Conservation (phyloP, 1,140 invertebrate species). For the Diorhabda elongata region DNA sequence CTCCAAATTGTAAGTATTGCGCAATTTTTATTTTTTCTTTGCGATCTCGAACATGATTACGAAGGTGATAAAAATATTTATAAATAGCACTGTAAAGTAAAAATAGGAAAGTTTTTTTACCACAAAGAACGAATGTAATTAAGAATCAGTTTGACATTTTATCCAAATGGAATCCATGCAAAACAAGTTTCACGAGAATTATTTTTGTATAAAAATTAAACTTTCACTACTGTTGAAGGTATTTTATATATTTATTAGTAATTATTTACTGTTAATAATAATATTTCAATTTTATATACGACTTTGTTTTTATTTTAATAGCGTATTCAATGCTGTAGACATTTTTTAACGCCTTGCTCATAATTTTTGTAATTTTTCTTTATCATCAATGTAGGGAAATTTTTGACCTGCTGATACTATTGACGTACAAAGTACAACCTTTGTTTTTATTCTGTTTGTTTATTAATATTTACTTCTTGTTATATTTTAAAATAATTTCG, state of each 20-base stretch:
- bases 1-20: slow-evolving; percentile 44
- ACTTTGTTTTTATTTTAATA: not conserved
- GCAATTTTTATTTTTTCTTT: slow-evolving; percentile 1
- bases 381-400: too few relatives aligned
- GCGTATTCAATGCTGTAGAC: too few relatives aligned
- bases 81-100: not conserved
- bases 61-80: not conserved
- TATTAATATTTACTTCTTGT: too few relatives aligned
- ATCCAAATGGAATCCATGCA: not conserved
- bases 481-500: too few relatives aligned
- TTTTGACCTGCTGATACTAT: too few relatives aligned
- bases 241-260: not conserved
- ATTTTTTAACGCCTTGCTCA: too few relatives aligned
- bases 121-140: not conserved
- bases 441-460: too few relatives aligned
- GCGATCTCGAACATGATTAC: slow-evolving; percentile 1
- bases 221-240: not conserved
- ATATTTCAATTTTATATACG: not conserved
- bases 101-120: not conserved
- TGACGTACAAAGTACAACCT: too few relatives aligned
- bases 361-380: too few relatives aligned
- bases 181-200: not conserved
- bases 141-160: not conserved
- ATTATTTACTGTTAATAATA: not conserved
- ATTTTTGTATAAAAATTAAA: not conserved